These are phyloP conservation scores for Amphipyra berbera DNA, from an alignment of 2,888 invertebrate genomes.

Conservation along the genomic window DNA sequence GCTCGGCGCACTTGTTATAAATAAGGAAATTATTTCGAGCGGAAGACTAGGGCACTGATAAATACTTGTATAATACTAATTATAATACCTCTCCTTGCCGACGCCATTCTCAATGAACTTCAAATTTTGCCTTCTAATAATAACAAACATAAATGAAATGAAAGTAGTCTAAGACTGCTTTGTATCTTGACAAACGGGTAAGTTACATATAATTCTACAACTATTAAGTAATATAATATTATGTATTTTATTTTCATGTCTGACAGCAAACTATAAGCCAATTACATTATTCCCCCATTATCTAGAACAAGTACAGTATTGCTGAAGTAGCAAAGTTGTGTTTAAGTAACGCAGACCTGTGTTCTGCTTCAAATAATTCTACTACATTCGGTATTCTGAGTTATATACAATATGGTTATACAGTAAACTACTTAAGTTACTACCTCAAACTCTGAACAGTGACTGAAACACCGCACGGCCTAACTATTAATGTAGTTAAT, in stretches of 20 bases:
- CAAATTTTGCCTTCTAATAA: too few species aligned
- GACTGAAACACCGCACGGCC: conserved; percentile 9
- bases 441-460: conserved; percentile 11
- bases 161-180: too few species aligned
- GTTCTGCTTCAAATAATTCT: conserved; percentile 8
- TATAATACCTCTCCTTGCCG: too few species aligned
- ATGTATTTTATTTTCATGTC: not conserved
- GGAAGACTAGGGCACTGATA: not conserved
- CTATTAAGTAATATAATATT: too few species aligned
- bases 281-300: conserved; percentile 12
- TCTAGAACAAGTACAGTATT: conserved; percentile 5
- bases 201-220: too few species aligned
- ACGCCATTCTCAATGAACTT: too few species aligned
- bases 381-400: not conserved
- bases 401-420: not conserved
- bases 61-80: too few species aligned
- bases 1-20: conserved; percentile 6
- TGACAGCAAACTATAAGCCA: conserved; percentile 3
- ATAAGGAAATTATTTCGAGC: conserved; percentile 8
- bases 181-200: too few species aligned
- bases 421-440: conserved; percentile 14
- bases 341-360: not conserved
- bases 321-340: not conserved
- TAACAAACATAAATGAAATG: too few species aligned
- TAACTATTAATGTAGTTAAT: conserved; percentile 7